These are phyloP conservation scores for Caenorhabditis imperialis DNA, from an alignment of 2,888 invertebrate genomes.

Conservation along the genomic window DNA sequence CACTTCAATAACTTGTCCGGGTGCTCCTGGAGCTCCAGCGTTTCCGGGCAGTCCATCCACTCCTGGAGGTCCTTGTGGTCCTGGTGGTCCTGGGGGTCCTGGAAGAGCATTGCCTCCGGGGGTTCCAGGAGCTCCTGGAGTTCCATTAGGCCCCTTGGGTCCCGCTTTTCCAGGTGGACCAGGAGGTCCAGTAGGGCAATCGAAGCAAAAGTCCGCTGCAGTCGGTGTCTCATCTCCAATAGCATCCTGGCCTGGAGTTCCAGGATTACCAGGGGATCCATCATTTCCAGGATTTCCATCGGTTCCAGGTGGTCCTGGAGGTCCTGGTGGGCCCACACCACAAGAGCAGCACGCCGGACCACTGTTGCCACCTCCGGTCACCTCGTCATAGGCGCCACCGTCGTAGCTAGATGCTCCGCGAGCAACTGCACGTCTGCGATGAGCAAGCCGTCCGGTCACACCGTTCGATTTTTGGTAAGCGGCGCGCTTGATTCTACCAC, in stretches of 20 bases:
- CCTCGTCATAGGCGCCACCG: slow-evolving; percentile 31
- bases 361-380: slow-evolving; percentile 36
- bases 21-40: slow-evolving; percentile 61
- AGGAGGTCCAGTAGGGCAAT: slow-evolving; percentile 60
- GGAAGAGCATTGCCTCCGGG: slow-evolving; percentile 63
- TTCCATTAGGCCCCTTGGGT: slow-evolving; percentile 66
- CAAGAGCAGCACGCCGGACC: slow-evolving; percentile 52
- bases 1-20: slow-evolving; percentile 54
- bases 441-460: slow-evolving; percentile 23
- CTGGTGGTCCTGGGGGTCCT: slow-evolving; percentile 63
- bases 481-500: slow-evolving; percentile 60
- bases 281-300: slow-evolving; percentile 59
- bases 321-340: slow-evolving; percentile 58
- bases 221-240: slow-evolving; percentile 53
- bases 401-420: slow-evolving; percentile 60
- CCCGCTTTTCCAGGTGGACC: slow-evolving; percentile 64
- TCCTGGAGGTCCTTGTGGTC: slow-evolving; percentile 69
- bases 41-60: slow-evolving; percentile 62
- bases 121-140: slow-evolving; percentile 58
- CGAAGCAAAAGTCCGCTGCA: slow-evolving; percentile 58
- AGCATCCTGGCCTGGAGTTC: slow-evolving; percentile 59
- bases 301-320: slow-evolving; percentile 54
- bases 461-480: slow-evolving; percentile 57
- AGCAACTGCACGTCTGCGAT: slow-evolving; percentile 49
- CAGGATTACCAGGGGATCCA: slow-evolving; percentile 60